Base-by-base conservation (phyloP, 2,113 vertebrate genomes). In the Strix aluco region DNA sequence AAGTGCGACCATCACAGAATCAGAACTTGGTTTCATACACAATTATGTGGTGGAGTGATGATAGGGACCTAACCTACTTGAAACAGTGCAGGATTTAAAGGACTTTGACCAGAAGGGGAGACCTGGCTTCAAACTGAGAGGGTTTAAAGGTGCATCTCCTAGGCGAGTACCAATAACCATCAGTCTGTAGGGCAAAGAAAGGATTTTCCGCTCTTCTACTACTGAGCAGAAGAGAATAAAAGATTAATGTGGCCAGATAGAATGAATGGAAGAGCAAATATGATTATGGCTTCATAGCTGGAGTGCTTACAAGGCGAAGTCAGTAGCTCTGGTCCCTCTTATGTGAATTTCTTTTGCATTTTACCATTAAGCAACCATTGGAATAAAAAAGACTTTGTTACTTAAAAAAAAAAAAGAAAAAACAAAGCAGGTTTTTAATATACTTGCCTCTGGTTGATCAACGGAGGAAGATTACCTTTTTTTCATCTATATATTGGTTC, bases 31-130 rank as follows among this genome's bases (percentile, higher is more conserved):
- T 54, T 74, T 62, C 10, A 46, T 23, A 26, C 4, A 5, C 12
- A n/a, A 0, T 69, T 55, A 26, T 32, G 5, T 44, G 70, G 38
- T 36, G 42, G 21, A 55, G 36, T 34, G 0, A 0, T 54, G 36
- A 5, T 15, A 62, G 21, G 30, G 25, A 52, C 14, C 23, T 44
- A 15, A 40, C 6, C 11, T 42, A 2, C 23, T 57, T 52, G 13
- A 16, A 71, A 19, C 19, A 51, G 5, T 10, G 12, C 11, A 70
- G 23, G 32, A 29, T 7, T 19, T 49, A 12, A 55, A 65, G 23
- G 47, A 3, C n/a, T 66, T 26, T 26, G 19, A 23, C 27, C 1
- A 9, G 36, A 78, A 44, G 29, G 13, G 18, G 8, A 66, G 21
- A 59, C 22, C 16, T 23, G 8, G 21, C 29, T 92, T 85, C 58